Conservation (phyloP, 2,113 vertebrate species). For the Tyrannus savana region DNA sequence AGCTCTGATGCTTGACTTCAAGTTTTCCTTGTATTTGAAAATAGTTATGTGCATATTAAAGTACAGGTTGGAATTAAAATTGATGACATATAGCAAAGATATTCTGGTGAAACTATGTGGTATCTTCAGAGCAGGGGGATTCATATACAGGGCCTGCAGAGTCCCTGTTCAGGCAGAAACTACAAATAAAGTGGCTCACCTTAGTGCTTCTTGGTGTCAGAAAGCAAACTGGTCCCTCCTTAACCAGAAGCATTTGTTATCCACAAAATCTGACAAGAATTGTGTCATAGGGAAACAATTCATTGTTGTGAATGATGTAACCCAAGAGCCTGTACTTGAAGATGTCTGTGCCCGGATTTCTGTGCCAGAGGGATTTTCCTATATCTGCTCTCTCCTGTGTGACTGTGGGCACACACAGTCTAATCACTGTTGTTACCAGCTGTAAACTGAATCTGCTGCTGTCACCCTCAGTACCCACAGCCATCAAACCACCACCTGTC, state of each 20-base stretch:
- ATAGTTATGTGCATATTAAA: slow-evolving; percentile 59
- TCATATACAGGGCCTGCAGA: background rate
- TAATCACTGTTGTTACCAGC: background rate
- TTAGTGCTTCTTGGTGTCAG: background rate
- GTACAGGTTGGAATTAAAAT: slow-evolving; percentile 71
- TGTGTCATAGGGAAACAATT: background rate
- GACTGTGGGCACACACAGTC: background rate
- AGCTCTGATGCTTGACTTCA: slow-evolving; percentile 59
- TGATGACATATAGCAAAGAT: slow-evolving; percentile 43
- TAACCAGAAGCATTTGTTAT: background rate
- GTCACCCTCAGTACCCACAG: background rate
- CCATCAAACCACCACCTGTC: background rate
- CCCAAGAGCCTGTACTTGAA: background rate
- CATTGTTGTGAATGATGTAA: background rate
- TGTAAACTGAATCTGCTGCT: background rate
- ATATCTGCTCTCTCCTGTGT: background rate
- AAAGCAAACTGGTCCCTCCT: background rate
- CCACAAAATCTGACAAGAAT: background rate
- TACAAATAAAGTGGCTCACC: background rate
- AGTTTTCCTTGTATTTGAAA: slow-evolving; percentile 71
- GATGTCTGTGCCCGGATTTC: background rate
- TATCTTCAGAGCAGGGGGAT: slow-evolving; percentile 10
- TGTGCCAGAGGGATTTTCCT: background rate
- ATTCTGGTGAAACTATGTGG: slow-evolving; percentile 25
- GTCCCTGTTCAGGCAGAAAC: background rate